Evolutionary conservation across 2,888 invertebrate species (phyloP), one percentile per base, ranked within the genome.

Genomic region (Odontothrips loti): DNA sequence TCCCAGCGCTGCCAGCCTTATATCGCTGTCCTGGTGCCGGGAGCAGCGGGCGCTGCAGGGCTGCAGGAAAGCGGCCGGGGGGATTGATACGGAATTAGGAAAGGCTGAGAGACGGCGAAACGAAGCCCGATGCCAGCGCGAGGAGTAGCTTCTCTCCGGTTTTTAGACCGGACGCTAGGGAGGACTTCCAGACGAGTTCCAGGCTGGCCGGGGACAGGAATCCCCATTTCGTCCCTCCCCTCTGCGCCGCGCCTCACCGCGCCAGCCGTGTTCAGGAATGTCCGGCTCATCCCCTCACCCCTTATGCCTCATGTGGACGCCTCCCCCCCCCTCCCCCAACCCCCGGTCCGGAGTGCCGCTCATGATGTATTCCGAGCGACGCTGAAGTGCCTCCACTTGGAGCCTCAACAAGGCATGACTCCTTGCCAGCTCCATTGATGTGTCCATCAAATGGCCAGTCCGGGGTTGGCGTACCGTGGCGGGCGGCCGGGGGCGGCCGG

Each of bases 321-420:
- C 34, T 6, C 3, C 34, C 34, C 34, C 34, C 6, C 6, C 34
- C 34, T 43, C 34, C 34, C 34, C 34, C 17, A 11, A 15, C 20
- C 58, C 58, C 68, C 68, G 68, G 23, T 23, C n/a, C 23, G 68
- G 23, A 11, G 23, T 23, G 68, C 27, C 27, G 68, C 68, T 75
- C 68, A 75, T 75, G 68, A 75, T 75, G 68, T 75, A 75, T 75
- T 75, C 68, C 68, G 68, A 27, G 68, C 68, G 68, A 12, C 27
- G 68, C 68, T 75, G 68, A 27, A 75, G 68, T 75, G 68, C 68
- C 27, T 75, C 68, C 68, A 68, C 68, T 68, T 23, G 68, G 68
- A 11, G 68, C 12, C 68, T 75, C 68, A 75, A 75, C 68, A 75
- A 75, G 68, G 68, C 68, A 75, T 75, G 68, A 75, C 68, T 75